These are phyloP conservation scores for Cheirogaleus major DNA, from an alignment of 2,797 vertebrate species.

Conservation along the genomic window DNA sequence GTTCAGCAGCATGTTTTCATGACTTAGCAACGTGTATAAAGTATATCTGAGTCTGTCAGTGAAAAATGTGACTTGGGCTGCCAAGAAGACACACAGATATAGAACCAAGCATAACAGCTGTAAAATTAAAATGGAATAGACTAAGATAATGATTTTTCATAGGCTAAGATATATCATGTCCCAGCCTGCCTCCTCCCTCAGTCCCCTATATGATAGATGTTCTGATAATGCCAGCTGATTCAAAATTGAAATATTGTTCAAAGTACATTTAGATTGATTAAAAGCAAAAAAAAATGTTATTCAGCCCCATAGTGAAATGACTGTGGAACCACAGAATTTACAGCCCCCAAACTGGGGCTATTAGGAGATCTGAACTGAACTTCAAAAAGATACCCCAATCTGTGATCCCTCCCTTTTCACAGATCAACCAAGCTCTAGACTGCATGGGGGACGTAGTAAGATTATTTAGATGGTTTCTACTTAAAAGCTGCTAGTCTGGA, in stretches of 20 bases:
- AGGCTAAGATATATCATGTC: not conserved
- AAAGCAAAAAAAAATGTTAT: not conserved
- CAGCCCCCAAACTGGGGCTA: not conserved
- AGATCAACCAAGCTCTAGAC: conserved; percentile 64
- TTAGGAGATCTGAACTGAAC: not conserved
- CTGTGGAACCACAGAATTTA: not conserved
- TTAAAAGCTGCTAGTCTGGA: conserved; percentile 81
- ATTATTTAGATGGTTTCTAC: conserved; percentile 82
- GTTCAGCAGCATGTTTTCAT: not conserved
- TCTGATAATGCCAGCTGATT: not conserved
- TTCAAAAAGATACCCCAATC: not conserved
- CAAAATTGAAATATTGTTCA: conserved; percentile 47
- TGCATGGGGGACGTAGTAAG: conserved; percentile 64
- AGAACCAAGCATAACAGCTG: not conserved
- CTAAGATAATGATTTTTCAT: conserved; percentile 27
- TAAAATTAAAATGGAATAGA: not conserved
- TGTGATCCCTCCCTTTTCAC: conserved; percentile 50
- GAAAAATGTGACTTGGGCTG: not conserved
- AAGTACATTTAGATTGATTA: not conserved
- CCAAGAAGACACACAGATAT: not conserved
- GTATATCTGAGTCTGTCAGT: not conserved
- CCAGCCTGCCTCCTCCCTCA: not conserved
- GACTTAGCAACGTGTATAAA: conserved; percentile 3
- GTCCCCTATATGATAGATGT: not conserved
- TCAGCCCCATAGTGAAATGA: not conserved